These are phyloP conservation scores for Drosophila ohnishii DNA, from an alignment of 1,140 invertebrate species.

Conservation along the genomic window DNA sequence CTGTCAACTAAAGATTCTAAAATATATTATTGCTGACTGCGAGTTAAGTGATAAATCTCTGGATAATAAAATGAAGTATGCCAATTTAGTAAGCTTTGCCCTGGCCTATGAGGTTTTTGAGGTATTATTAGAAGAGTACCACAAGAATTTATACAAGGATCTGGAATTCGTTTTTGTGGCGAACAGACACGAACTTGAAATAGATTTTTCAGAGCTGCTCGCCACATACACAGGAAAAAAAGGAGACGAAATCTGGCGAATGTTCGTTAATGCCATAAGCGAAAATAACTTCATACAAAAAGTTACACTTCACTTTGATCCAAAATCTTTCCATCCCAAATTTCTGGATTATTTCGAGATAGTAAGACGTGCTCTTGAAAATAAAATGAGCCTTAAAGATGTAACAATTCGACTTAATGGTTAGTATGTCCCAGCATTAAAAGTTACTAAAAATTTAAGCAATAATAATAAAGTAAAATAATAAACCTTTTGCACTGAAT, in stretches of 20 bases:
- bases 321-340: neutral
- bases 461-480: too few relatives aligned
- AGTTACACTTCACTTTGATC: neutral
- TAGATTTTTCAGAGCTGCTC: neutral
- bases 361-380: neutral
- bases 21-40: neutral
- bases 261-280: neutral
- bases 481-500: too few relatives aligned
- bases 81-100: neutral
- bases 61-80: neutral
- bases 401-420: neutral
- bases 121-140: neutral
- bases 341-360: neutral
- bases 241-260: neutral
- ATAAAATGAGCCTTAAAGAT: neutral
- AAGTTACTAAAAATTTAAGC: neutral
- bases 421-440: neutral
- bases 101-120: neutral
- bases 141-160: neutral
- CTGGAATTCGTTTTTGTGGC: neutral
- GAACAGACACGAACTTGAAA: accelerated
- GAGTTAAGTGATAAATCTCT: neutral
- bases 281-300: neutral
- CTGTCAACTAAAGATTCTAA: neutral
- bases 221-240: neutral